These are phyloP conservation scores for Oreochromis mossambicus DNA, from an alignment of 2,797 vertebrate genomes.

Conservation along the genomic window DNA sequence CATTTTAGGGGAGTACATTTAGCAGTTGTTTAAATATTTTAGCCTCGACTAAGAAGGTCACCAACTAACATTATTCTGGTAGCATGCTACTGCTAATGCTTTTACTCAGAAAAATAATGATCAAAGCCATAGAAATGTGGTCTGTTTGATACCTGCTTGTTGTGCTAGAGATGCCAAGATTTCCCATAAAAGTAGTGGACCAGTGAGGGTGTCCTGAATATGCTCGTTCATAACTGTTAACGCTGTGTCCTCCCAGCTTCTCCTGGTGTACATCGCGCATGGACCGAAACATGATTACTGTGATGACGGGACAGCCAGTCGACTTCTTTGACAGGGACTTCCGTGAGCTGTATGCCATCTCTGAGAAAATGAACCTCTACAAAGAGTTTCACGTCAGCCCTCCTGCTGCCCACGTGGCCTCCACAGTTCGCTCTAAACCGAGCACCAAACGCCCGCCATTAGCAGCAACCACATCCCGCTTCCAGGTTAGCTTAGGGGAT, in stretches of 20 bases:
- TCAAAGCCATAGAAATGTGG: background rate
- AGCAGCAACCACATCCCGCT: slow-evolving; percentile 67
- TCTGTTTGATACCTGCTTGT: background rate
- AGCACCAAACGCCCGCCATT: slow-evolving; percentile 34
- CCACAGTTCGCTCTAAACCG: slow-evolving; percentile 14
- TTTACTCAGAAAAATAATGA: background rate
- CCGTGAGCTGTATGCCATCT: slow-evolving; percentile 90
- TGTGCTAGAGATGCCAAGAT: background rate
- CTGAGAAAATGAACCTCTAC: slow-evolving; percentile 85
- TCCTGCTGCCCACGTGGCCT: slow-evolving; percentile 4
- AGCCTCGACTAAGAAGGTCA: background rate
- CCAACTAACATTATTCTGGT: background rate
- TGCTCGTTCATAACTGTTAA: background rate
- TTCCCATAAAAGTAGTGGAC: background rate
- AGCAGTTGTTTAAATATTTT: background rate
- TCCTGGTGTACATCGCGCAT: slow-evolving; percentile 88
- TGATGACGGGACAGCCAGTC: slow-evolving; percentile 88
- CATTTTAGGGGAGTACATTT: background rate
- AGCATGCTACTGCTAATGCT: background rate
- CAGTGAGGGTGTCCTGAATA: background rate
- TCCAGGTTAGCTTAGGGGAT: slow-evolving; percentile 73
- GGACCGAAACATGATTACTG: slow-evolving; percentile 88
- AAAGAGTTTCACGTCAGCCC: slow-evolving; percentile 80
- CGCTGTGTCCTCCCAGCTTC: slow-evolving; percentile 74
- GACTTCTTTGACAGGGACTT: slow-evolving; percentile 91